Evolutionary conservation across 2,888 invertebrate species (phyloP).

Genomic region (Sarcophaga variegata): DNA sequence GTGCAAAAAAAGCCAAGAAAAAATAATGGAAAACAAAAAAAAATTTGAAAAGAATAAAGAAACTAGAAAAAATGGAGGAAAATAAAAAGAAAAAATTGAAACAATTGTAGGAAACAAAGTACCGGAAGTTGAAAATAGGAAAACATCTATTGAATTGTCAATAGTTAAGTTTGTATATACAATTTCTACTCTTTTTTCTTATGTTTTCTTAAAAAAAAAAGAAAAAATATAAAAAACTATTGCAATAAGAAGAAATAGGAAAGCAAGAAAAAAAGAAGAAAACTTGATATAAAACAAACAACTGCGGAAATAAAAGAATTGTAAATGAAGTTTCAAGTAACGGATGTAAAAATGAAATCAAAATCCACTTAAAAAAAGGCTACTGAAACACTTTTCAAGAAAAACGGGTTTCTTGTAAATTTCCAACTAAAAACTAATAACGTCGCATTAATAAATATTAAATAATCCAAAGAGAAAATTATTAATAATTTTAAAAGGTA

Average conservation of each 20-base stretch:
- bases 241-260: constrained; percentile 32
- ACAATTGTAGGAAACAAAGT: constrained; percentile 59
- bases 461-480: not conserved
- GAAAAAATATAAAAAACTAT: constrained; percentile 44
- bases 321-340: constrained; percentile 67
- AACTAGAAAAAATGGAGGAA: not conserved
- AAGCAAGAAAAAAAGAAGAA: not conserved
- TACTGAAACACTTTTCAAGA: not conserved
- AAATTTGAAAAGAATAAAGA: constrained; percentile 17
- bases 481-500: not conserved
- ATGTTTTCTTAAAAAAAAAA: constrained; percentile 4
- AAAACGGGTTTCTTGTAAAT: not conserved
- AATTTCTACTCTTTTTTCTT: not conserved
- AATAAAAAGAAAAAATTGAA: constrained; percentile 11
- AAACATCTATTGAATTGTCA: constrained; percentile 70
- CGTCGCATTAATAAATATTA: not conserved
- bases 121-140: constrained; percentile 67
- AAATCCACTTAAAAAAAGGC: not conserved
- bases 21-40: constrained; percentile 49
- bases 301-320: constrained; percentile 68
- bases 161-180: constrained; percentile 65
- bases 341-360: constrained; percentile 63
- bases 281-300: constrained; percentile 47
- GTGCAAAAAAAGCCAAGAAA: no score
- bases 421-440: not conserved